These are phyloP conservation scores for Phainopepla nitens DNA, from an alignment of 2,113 vertebrate genomes.

Conservation along the genomic window DNA sequence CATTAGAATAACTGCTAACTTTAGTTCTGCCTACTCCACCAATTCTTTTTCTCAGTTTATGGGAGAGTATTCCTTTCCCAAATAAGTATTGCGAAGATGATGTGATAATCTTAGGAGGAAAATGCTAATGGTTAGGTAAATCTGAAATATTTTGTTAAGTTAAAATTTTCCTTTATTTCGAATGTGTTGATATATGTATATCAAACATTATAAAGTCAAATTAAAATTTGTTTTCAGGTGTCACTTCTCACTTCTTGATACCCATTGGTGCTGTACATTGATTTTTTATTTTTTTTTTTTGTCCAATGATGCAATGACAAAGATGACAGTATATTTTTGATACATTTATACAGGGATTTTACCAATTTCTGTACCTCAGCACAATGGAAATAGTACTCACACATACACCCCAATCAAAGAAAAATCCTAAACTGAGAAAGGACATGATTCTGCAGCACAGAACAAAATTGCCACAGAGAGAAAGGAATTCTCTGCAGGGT, in stretches of 20 bases:
- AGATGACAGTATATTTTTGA: neutral
- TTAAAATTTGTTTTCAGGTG: neutral
- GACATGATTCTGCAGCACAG: neutral
- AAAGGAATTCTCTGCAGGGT: neutral
- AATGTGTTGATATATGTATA: neutral
- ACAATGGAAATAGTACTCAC: neutral
- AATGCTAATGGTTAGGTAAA: neutral
- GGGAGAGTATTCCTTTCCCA: neutral
- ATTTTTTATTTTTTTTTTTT: neutral
- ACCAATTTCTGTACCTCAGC: neutral
- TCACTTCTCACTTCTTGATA: neutral
- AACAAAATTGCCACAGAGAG: neutral
- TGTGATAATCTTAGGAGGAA: neutral
- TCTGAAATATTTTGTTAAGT: neutral
- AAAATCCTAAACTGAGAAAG: neutral
- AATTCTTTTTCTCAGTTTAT: neutral
- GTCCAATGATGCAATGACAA: neutral
- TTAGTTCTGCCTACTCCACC: neutral
- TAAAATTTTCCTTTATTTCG: neutral
- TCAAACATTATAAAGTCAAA: neutral
- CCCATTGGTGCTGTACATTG: neutral
- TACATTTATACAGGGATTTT: neutral
- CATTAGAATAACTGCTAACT: neutral
- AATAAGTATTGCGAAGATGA: neutral
- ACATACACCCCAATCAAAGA: fast-evolving